phyloP scores from a whole-genome alignment of 2,797 vertebrate species.

The Perodicticus potto region DNA sequence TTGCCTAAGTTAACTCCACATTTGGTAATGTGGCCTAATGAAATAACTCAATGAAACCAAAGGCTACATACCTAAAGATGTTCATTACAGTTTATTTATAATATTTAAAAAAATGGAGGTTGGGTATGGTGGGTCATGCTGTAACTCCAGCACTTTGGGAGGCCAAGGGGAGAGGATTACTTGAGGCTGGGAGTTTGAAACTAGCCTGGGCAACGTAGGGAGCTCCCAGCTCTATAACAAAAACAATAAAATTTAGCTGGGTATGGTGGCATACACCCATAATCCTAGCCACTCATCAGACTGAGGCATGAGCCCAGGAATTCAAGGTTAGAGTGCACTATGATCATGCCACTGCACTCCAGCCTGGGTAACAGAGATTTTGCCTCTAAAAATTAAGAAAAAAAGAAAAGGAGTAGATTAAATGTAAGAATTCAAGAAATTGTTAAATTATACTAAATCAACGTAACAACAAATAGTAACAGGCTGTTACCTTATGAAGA shows the following conservation, averaged over 20 bases:
- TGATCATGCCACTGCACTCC: too few species aligned
- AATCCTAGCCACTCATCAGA: too few species aligned
- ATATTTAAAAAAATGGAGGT: neutral
- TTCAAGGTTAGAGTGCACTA: too few species aligned
- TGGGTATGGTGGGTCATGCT: too few species aligned
- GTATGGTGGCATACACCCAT: too few species aligned
- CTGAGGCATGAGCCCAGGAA: too few species aligned
- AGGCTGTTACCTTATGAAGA: constrained; percentile 25
- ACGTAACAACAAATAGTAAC: neutral
- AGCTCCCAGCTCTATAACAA: too few species aligned
- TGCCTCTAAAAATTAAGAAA: neutral
- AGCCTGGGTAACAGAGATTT: too few species aligned
- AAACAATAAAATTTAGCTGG: too few species aligned
- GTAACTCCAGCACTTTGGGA: too few species aligned
- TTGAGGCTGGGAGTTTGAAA: too few species aligned
- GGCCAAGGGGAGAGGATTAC: neutral
- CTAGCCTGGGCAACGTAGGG: too few species aligned
- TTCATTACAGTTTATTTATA: neutral
- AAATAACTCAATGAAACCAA: constrained; percentile 36
- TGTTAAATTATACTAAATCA: neutral
- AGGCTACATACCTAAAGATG: neutral
- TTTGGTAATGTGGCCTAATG: neutral
- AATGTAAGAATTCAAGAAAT: neutral
- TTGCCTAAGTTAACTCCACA: constrained; percentile 9
- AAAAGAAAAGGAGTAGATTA: neutral